Evolutionary conservation across 2,888 invertebrate genomes (phyloP), one percentile per base, ranked within the genome.

Genomic region (Brenthis ino): DNA sequence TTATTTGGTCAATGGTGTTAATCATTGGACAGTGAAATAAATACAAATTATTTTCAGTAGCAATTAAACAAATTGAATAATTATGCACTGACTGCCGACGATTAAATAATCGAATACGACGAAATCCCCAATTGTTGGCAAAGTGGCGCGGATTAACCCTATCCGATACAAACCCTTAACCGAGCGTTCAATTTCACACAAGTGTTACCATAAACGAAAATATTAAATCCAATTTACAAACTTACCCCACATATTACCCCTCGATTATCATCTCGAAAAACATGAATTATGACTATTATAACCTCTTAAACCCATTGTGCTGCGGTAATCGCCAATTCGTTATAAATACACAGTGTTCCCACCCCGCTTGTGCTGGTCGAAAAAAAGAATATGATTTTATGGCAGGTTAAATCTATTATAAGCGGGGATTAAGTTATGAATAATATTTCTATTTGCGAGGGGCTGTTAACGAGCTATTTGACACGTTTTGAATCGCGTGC

Each of bases 381-480:
- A 86, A 87, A 86, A 87, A 87, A 79, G 85, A 86, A 88, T 90
- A 90, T 90, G 89, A 91, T 91, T 92, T 92, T 87, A 91, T 91
- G 90, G 87, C 91, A 91, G 88, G 92, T 93, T 92, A 90, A 90
- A 88, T 90, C 88, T 88, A 91, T 91, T 91, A 88, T 91, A 82
- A 85, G 82, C 80, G 85, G 87, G 91, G 92, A 93, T 93, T 91
- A 92, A 84, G 91, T 91, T 91, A 89, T 91, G 89, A 87, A 85
- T 89, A 86, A 88, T 90, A 89, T 92, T 90, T 89, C 84, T 91
- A 87, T 90, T 89, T 86, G 86, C 82, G 78, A 87, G 89, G 92
- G 91, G 87, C 80, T 81, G 83, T 85, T 90, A 91, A 91, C 88
- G 82, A 91, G 90, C 82, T 84, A 87, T 91, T 92, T 90, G 91